These are phyloP conservation scores for Thyatira batis DNA, from an alignment of 2,888 invertebrate species.

Conservation along the genomic window DNA sequence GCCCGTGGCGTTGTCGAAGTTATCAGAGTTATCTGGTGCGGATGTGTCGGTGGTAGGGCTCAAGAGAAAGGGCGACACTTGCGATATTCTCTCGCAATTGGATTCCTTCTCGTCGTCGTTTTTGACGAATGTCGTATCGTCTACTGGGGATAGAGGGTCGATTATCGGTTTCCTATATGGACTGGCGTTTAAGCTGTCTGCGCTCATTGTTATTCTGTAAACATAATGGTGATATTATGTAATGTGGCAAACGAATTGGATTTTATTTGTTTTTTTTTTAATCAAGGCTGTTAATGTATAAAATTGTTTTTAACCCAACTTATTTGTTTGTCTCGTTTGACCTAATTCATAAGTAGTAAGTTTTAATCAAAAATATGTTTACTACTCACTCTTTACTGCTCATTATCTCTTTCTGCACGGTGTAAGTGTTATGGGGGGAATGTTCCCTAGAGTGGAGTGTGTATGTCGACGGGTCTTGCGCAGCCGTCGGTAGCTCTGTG, in stretches of 20 bases:
- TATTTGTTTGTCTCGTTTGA: background rate
- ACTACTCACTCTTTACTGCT: constrained; percentile 66
- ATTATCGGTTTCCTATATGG: constrained; percentile 47
- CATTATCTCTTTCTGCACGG: constrained; percentile 51
- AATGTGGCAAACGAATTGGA: too few relatives aligned
- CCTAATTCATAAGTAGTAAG: background rate
- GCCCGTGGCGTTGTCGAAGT: constrained; percentile 59
- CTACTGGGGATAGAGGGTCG: constrained; percentile 48
- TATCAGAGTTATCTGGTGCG: constrained; percentile 57
- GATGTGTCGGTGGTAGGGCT: constrained; percentile 71
- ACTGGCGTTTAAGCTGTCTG: constrained; percentile 74
- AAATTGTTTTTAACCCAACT: too few relatives aligned
- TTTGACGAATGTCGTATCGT: constrained; percentile 65
- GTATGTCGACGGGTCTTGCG: constrained; percentile 48
- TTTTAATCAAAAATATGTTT: background rate
- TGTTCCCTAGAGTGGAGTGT: constrained; percentile 45
- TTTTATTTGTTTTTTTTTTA: too few relatives aligned
- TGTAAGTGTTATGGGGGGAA: constrained; percentile 53
- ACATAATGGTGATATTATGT: constrained; percentile 12
- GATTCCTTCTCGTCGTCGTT: constrained; percentile 62
- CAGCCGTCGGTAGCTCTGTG: constrained; percentile 59
- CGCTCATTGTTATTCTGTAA: constrained; percentile 75
- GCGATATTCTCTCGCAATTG: constrained; percentile 65
- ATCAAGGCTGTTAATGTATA: too few relatives aligned
- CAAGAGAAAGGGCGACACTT: constrained; percentile 71